These are phyloP conservation scores for Parnassius apollo DNA, from an alignment of 2,888 invertebrate species.

Conservation along the genomic window DNA sequence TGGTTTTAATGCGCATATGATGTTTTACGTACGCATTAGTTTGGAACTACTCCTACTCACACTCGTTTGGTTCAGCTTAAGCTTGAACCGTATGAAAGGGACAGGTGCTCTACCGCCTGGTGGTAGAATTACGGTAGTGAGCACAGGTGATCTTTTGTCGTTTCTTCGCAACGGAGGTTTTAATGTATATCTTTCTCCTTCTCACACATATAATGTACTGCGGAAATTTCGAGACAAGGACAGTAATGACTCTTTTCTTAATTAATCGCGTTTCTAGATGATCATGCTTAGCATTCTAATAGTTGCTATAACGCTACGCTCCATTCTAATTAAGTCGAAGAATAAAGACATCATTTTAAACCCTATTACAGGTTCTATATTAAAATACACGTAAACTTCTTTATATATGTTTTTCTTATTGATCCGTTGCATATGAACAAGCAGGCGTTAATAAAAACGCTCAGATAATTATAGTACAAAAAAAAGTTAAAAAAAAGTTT, in stretches of 20 bases:
- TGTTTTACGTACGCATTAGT: constrained; percentile 41
- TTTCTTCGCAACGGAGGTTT: constrained; percentile 65
- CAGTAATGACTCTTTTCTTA: constrained; percentile 53
- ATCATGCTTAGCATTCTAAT: constrained; percentile 70
- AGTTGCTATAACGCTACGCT: constrained; percentile 52
- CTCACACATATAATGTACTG: constrained; percentile 37
- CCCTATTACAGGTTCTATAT: constrained; percentile 43
- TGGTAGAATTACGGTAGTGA: constrained; percentile 80
- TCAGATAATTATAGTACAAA: neutral
- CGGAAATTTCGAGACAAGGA: constrained; percentile 47
- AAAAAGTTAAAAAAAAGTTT: constrained; percentile 3
- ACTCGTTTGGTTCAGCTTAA: constrained; percentile 76
- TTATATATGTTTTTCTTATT: constrained; percentile 39
- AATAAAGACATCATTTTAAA: constrained; percentile 51
- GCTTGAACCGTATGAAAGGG: constrained; percentile 79
- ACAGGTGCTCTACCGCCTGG: constrained; percentile 77
- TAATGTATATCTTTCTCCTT: constrained; percentile 68
- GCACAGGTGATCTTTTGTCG: constrained; percentile 80
- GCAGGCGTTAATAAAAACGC: constrained; percentile 30
- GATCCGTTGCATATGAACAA: constrained; percentile 41
- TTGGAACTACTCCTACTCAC: constrained; percentile 78
- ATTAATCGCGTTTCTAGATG: constrained; percentile 66
- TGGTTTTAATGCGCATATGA: constrained; percentile 34
- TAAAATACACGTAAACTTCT: neutral
- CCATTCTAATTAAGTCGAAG: constrained; percentile 60